These are phyloP conservation scores for Falco rusticolus DNA, from an alignment of 2,797 vertebrate species.

Conservation along the genomic window DNA sequence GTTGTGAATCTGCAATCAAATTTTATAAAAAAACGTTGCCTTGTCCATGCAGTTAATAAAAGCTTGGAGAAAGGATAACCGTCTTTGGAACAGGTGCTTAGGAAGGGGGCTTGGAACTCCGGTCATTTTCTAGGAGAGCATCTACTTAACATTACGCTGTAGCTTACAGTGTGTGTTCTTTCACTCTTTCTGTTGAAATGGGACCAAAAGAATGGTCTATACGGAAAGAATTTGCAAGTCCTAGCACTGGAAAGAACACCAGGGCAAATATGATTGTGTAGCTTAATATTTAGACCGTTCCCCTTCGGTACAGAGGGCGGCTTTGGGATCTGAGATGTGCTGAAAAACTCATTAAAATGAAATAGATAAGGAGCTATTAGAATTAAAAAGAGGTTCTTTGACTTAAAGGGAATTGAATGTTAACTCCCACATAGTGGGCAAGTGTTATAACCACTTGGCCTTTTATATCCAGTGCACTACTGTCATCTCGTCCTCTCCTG, in stretches of 20 bases:
- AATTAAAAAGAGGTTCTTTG: neutral
- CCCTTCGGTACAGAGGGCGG: neutral
- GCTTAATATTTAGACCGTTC: neutral
- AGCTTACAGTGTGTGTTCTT: neutral
- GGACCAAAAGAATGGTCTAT: neutral
- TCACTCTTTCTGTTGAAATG: neutral
- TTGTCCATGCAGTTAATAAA: neutral
- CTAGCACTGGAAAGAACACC: neutral
- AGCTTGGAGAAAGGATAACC: neutral
- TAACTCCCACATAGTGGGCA: neutral
- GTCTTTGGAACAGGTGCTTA: neutral
- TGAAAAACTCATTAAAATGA: neutral
- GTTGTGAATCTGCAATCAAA: neutral
- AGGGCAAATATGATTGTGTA: neutral
- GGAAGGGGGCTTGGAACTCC: neutral
- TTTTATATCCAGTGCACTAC: neutral
- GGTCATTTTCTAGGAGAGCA: neutral
- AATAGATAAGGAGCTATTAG: neutral
- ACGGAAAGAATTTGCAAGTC: neutral
- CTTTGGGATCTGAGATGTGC: neutral
- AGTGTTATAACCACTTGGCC: neutral
- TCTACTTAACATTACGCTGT: accelerated
- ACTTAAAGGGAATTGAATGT: neutral
- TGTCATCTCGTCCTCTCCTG: neutral
- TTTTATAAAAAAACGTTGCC: neutral